Base-by-base conservation (phyloP, 2,797 vertebrate genomes). In the Tadarida brasiliensis region DNA sequence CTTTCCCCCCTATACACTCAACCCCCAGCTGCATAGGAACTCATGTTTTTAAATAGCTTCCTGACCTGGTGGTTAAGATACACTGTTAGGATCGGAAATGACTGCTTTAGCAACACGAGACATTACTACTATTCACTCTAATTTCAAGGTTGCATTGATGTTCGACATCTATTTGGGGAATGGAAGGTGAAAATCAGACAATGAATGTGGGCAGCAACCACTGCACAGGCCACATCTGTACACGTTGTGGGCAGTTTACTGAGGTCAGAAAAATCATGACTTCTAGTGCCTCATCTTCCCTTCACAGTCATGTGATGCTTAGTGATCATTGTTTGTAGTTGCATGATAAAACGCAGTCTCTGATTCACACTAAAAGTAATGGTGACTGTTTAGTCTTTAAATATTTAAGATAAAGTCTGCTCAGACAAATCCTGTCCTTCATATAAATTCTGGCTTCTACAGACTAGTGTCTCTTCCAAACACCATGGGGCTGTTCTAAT, bases 371-470 rank as follows among this genome's bases (percentile, higher is more conserved):
- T 96, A 97, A 96, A 97, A 97, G 96, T 96, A 97, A 97, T 95
- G 95, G 84, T 92, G 96, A 94, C 16, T 8, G 89, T 87, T 92
- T 93, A 74, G 95, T 97, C 94, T 98, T 98, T 97, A 97, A 98
- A 97, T 97, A 98, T 97, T 97, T 97, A 98, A 97, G 95, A 97
- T 88, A 90, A 97, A 97, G 97, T 97, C 91, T 97, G 96, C 95
- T 96, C 89, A 87, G 93, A 96, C 70, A 96, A 91, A 93, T 96
- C 57, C 33, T 87, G 81, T 91, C 84, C 87, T 94, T 94, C 77
- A 56, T 83, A 94, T 96, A 91, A 96, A 93, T 90, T 89, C 89
- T 91, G 90, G 78, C 76, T 90, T 80, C 93, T 35, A 17, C 77
- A 61, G 70, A 51, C 95, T 82, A 92, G 74, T 95, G 90, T 87